Base-by-base conservation (phyloP, 37 sponge, comb jelly and placozoan species). In the Crambe crambe region DNA sequence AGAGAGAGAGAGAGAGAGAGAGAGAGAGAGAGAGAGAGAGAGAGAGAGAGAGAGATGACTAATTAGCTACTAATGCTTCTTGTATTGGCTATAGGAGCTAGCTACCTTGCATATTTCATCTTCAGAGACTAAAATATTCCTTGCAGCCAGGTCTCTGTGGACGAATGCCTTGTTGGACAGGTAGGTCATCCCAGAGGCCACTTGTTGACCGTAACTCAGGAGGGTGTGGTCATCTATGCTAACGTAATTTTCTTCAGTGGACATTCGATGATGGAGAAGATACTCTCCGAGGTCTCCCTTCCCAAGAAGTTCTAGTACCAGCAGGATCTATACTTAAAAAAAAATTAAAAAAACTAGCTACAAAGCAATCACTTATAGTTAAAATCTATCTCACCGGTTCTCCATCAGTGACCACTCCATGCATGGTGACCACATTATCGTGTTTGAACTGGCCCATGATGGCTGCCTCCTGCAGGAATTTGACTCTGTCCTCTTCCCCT, bases 401-500 rank as follows among this genome's bases (percentile, higher is more conserved):
- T 68, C 39, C 68, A 68, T 32, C 39, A 6, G 68, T 68, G 20
- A 68, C 39, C 6, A 68, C 68, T 20, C 68, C 68, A 68, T 68
- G 38, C 39, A 68, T 32, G 37, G 37, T 68, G 38, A 68, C 68
- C 68, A 68, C 68, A 68, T 68, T 68, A 27, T 4, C 37, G 20
- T 68, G 68, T 12, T 32, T 37, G 68, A 68, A 68, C 37, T 68
- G 68, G 37, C 68, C 68, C 68, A 68, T 29, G 68, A 68, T 68
- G 37, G 68, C 68, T 68, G 68, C 35, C 68, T 68, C 68, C 68
- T 68, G 68, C 15, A 68, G 68, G 68, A 68, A 68, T 37, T 68
- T 68, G 68, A 68, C 38, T 37, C 39, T 68, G 39, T 77, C 77
- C 42, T 42, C 47, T 34, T 77, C 44, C 36, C 12, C 15, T 30